Conservation (phyloP, 2,113 vertebrate species). For the Gopherus evgoodei region DNA sequence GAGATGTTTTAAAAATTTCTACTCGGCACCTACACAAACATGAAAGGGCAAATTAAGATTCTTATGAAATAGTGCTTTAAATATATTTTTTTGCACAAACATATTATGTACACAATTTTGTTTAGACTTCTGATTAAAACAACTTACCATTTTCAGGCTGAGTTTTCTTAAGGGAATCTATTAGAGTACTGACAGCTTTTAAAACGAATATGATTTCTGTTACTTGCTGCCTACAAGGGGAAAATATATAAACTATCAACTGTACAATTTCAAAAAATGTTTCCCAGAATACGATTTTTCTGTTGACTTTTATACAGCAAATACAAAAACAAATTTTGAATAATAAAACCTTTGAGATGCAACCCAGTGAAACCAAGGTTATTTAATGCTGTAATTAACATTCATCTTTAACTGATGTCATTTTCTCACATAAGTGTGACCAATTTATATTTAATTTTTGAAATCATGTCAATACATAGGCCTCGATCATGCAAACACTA, state of each 20-base stretch:
- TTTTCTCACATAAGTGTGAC: background rate
- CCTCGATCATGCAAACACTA: background rate
- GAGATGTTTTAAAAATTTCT: background rate
- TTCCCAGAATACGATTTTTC: background rate
- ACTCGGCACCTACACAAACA: background rate
- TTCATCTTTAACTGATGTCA: background rate
- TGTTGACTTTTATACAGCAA: background rate
- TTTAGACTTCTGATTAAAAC: conserved; percentile 30
- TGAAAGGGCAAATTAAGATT: background rate
- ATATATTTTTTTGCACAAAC: background rate
- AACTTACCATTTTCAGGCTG: conserved; percentile 98
- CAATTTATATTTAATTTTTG: background rate
- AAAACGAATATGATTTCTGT: conserved; percentile 99
- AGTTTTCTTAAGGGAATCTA: conserved; percentile 99
- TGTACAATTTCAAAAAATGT: conserved; percentile 22
- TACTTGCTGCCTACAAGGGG: conserved; percentile 92
- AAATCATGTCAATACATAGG: background rate
- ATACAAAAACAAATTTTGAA: background rate
- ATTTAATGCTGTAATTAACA: background rate
- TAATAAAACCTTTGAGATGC: background rate
- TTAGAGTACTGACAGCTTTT: conserved; percentile 99
- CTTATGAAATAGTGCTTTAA: background rate
- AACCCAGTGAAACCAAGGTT: background rate
- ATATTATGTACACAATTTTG: background rate
- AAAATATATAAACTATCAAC: conserved; percentile 49